Percentiles rank a stretch among this genome's conserved stretches.
phyloP scores from a whole-genome alignment of 2,113 vertebrate genomes.

The Ceyx cyanopectus region DNA sequence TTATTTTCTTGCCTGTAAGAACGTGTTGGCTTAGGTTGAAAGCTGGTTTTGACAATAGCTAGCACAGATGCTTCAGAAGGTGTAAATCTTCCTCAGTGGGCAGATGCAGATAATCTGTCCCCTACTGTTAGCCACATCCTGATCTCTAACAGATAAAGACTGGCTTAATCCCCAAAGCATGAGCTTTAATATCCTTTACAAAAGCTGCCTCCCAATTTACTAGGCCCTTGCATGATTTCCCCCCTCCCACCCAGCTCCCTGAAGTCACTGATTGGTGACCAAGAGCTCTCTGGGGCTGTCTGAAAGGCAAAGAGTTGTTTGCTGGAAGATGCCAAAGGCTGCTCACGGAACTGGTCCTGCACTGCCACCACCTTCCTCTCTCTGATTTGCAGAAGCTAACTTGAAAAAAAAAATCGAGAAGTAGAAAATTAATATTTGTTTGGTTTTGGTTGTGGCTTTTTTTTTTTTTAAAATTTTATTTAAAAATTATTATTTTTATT shows the following conservation, averaged over 20 bases:
- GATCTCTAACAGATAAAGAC: constrained; percentile 63
- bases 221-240: background rate
- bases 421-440: no score
- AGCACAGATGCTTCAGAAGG: constrained; percentile 57
- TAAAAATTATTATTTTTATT: background rate
- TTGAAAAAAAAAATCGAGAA: background rate
- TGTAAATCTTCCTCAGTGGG: constrained; percentile 38
- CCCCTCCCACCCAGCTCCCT: fast-evolving
- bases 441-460: no score
- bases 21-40: background rate
- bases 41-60: background rate
- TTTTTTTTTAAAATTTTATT: no score
- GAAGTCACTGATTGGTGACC: background rate
- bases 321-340: background rate
- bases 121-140: constrained; percentile 48
- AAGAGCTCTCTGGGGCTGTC: background rate
- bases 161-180: constrained; percentile 50
- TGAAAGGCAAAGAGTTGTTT: background rate
- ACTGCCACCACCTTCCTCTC: background rate
- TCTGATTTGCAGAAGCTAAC: background rate
- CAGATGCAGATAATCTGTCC: constrained; percentile 58
- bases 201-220: constrained; percentile 19
- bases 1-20: background rate
- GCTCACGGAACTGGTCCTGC: fast-evolving
- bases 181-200: constrained; percentile 59